Evolutionary conservation across 2,888 invertebrate species (phyloP).

Genomic region (Gasteruption jaculator): DNA sequence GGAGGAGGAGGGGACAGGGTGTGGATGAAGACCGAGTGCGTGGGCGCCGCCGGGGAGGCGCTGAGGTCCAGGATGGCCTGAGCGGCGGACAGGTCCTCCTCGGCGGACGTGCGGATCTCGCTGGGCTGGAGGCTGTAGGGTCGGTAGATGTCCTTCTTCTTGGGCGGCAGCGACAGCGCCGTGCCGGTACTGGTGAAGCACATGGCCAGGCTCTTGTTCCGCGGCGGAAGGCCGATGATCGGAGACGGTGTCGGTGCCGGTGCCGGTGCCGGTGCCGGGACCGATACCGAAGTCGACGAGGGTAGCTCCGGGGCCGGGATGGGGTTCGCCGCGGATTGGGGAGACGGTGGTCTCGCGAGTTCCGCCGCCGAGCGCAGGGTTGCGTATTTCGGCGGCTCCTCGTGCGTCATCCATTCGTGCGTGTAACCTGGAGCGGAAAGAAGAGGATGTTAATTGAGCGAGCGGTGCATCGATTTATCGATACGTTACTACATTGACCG

Average conservation of each 20-base stretch:
- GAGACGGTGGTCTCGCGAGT: slow-evolving; percentile 42
- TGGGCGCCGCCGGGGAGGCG: slow-evolving; percentile 68
- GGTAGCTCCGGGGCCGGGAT: slow-evolving; percentile 36
- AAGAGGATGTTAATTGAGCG: too few species aligned
- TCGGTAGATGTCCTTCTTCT: slow-evolving; percentile 87
- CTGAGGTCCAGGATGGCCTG: slow-evolving; percentile 87
- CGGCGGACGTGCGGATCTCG: slow-evolving; percentile 62
- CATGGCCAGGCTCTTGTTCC: slow-evolving; percentile 72
- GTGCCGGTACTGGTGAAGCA: slow-evolving; percentile 83
- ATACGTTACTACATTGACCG: too few species aligned
- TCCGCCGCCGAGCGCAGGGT: slow-evolving; percentile 57
- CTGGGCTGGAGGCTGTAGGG: slow-evolving; percentile 67
- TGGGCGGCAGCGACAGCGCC: slow-evolving; percentile 79
- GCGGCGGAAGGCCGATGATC: too few species aligned
- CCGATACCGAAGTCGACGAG: slow-evolving; percentile 24
- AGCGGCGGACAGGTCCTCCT: slow-evolving; percentile 82
- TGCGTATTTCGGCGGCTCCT: slow-evolving; percentile 56
- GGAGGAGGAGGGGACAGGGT: slow-evolving; percentile 61
- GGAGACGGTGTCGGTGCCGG: slow-evolving; percentile 51
- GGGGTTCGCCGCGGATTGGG: slow-evolving; percentile 26
- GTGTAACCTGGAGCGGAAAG: slow-evolving; percentile 40
- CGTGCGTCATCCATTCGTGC: slow-evolving; percentile 49
- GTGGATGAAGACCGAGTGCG: slow-evolving; percentile 46
- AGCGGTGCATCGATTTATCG: too few species aligned
- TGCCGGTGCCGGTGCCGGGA: slow-evolving; percentile 6